These are phyloP conservation scores for Congeria kusceri DNA, from an alignment of 2,888 invertebrate species.

Conservation along the genomic window DNA sequence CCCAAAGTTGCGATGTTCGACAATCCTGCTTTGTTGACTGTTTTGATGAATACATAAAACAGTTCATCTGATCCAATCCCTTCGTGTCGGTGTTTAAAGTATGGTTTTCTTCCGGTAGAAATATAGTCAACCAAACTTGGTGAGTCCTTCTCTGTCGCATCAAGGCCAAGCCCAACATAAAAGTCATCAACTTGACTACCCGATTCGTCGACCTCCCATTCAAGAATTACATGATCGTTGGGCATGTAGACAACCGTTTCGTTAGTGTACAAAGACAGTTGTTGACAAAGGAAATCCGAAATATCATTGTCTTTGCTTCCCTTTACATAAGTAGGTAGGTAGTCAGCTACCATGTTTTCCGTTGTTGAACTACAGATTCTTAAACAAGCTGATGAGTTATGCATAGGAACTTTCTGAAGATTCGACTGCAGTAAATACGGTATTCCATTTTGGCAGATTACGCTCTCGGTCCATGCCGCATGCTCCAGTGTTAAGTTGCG, in stretches of 20 bases:
- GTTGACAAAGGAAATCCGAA: conserved; percentile 29
- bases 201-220: conserved; percentile 59
- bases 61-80: conserved; percentile 54
- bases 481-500: conserved; percentile 52
- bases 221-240: conserved; percentile 48
- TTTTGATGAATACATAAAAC: conserved; percentile 61
- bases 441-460: conserved; percentile 42
- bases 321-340: neutral
- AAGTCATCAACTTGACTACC: conserved; percentile 62
- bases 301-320: conserved; percentile 11
- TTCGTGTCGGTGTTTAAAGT: conserved; percentile 45
- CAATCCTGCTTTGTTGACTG: conserved; percentile 64
- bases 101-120: conserved; percentile 37
- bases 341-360: neutral
- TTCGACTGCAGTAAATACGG: conserved; percentile 23
- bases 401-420: conserved; percentile 1
- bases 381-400: neutral
- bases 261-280: conserved; percentile 5
- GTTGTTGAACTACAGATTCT: neutral
- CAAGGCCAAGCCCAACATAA: conserved; percentile 57
- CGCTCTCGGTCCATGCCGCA: conserved; percentile 37
- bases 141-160: neutral
- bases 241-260: conserved; percentile 53
- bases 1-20: conserved; percentile 44
- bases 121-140: conserved; percentile 58